phyloP scores from a whole-genome alignment of 1,140 invertebrate genomes.

The Agrypnia vestita region DNA sequence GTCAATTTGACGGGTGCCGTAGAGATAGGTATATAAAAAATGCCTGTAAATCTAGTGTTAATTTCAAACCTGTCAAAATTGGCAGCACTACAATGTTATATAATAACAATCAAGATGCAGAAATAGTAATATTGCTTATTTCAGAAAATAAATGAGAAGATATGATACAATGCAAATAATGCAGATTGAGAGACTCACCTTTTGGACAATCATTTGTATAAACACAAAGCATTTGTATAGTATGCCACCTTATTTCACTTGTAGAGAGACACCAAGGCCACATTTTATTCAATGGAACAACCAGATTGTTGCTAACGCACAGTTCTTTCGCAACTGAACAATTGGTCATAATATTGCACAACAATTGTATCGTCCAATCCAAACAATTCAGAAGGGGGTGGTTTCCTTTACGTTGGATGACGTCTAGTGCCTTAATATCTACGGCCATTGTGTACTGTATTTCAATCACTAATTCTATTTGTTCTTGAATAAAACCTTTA shows the following conservation, averaged over 20 bases:
- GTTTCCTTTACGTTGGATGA: conserved; percentile 43
- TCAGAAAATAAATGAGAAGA: neutral
- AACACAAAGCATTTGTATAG: conserved; percentile 55
- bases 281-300: conserved; percentile 56
- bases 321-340: conserved; percentile 50
- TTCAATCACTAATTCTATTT: conserved; percentile 50
- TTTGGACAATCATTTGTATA: conserved; percentile 55
- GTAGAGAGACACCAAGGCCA: conserved; percentile 55
- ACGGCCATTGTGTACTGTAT: conserved; percentile 51
- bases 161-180: neutral
- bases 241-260: conserved; percentile 44
- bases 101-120: neutral
- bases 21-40: no score
- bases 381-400: conserved; percentile 48
- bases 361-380: conserved; percentile 49
- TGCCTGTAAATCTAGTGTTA: no score
- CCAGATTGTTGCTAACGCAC: conserved; percentile 47
- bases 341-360: conserved; percentile 53
- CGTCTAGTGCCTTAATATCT: conserved; percentile 34
- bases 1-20: no score
- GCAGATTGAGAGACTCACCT: conserved; percentile 30
- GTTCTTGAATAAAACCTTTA: conserved; percentile 41
- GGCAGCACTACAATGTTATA: no score
- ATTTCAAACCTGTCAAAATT: no score
- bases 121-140: no score